These are phyloP conservation scores for Sebastolobus alascanus DNA, from an alignment of 2,797 vertebrate species.

Conservation along the genomic window DNA sequence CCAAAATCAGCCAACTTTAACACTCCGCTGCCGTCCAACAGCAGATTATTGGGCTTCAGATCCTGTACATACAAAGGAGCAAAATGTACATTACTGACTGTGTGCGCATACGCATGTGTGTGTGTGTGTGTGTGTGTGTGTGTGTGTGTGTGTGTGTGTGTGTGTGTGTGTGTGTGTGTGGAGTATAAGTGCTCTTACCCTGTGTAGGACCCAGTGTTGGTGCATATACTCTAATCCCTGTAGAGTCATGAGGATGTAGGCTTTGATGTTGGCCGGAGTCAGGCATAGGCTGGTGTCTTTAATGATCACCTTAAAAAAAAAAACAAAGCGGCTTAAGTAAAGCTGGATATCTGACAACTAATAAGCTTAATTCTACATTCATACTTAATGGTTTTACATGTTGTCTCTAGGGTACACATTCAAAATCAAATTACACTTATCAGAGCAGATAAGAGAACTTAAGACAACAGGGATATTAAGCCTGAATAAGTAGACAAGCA, in stretches of 20 bases:
- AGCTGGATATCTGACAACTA: background rate
- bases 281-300: conserved; percentile 96
- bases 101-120: background rate
- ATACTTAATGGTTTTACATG: conserved; percentile 9
- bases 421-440: conserved; percentile 1
- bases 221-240: conserved; percentile 98
- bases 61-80: conserved; percentile 82
- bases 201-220: conserved; percentile 95
- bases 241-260: conserved; percentile 97
- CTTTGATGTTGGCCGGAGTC: conserved; percentile 97
- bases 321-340: conserved; percentile 8
- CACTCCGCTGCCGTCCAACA: conserved; percentile 94
- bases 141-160: background rate
- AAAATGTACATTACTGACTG: conserved; percentile 6
- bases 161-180: background rate
- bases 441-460: conserved; percentile 3
- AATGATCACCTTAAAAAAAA: conserved; percentile 92
- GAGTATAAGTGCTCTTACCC: conserved; percentile 83
- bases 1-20: conserved; percentile 98
- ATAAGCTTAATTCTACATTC: background rate
- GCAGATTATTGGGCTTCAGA: conserved; percentile 97
- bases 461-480: background rate
- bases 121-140: too few species aligned
- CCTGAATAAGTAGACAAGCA: conserved; percentile 4
- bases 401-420: background rate